Evolutionary conservation across 2,888 invertebrate species (phyloP).

Genomic region (Agonum fuliginosum): DNA sequence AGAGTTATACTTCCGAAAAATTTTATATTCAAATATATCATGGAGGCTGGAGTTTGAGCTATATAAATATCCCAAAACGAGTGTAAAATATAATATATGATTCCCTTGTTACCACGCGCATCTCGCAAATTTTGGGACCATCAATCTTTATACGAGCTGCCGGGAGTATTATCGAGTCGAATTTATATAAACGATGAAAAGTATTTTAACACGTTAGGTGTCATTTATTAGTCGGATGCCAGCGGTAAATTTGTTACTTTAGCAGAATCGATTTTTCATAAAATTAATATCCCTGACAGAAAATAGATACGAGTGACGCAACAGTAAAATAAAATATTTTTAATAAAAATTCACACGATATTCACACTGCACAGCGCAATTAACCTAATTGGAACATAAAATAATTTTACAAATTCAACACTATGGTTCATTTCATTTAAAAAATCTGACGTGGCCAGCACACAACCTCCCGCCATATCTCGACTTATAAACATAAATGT

Average conservation of each 20-base stretch:
- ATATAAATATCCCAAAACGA: conserved; percentile 48
- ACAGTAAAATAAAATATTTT: too few species aligned
- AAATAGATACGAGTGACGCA: not conserved
- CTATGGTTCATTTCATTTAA: too few species aligned
- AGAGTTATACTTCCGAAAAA: conserved; percentile 34
- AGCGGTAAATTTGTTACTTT: not conserved
- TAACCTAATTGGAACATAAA: too few species aligned
- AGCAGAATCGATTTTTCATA: not conserved
- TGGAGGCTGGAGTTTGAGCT: conserved; percentile 3
- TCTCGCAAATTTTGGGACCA: conserved; percentile 33
- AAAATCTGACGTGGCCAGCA: too few species aligned
- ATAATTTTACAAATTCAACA: too few species aligned
- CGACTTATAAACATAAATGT: too few species aligned
- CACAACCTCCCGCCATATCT: too few species aligned
- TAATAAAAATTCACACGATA: too few species aligned
- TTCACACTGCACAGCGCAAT: too few species aligned
- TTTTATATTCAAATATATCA: conserved; percentile 45
- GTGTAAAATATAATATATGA: conserved; percentile 47
- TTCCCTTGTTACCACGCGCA: conserved; percentile 37
- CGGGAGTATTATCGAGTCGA: conserved; percentile 23
- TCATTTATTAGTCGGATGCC: conserved; percentile 32
- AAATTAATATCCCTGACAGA: not conserved
- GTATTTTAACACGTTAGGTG: conserved; percentile 41
- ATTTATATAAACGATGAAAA: conserved; percentile 34
- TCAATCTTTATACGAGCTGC: conserved; percentile 41